phyloP scores from a whole-genome alignment of 92 coral and sea anemone genomes.

The Siderastrea siderea region DNA sequence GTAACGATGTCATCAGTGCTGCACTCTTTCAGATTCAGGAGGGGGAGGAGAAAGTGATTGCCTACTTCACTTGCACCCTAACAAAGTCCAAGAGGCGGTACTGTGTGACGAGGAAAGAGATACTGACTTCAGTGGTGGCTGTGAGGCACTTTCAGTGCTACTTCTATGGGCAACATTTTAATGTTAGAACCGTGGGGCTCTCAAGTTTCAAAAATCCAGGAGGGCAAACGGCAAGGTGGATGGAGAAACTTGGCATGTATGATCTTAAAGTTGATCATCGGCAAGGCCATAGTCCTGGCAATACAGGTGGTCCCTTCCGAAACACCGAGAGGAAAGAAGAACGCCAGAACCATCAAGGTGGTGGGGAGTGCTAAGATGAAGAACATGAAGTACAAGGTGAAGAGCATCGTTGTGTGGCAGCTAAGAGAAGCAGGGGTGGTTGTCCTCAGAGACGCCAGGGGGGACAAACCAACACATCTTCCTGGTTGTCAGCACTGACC shows the following conservation, averaged over 20 bases:
- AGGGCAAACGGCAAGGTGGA: conserved; percentile 59
- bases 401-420: not conserved
- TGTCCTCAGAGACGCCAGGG: not conserved
- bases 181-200: not conserved
- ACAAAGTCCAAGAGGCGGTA: conserved; percentile 55
- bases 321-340: not conserved
- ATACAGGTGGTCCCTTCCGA: conserved; percentile 63
- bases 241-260: conserved; percentile 43
- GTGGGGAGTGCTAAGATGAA: not conserved
- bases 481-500: not conserved
- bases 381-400: not conserved
- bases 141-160: conserved; percentile 59
- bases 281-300: conserved; percentile 48
- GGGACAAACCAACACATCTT: not conserved
- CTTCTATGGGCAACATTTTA: conserved; percentile 13
- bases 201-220: conserved; percentile 26
- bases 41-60: no score
- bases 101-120: not conserved
- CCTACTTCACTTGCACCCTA: conserved; percentile 11
- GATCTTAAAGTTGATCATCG: conserved; percentile 56
- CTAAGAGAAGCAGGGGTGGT: not conserved
- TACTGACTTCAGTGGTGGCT: not conserved
- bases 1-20: no score
- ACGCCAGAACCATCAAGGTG: not conserved
- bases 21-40: no score